A percentile compares a stretch with the other conserved stretches of the same genome.
phyloP scores from a whole-genome alignment of 1,140 invertebrate genomes.

The Sinella curviseta region DNA sequence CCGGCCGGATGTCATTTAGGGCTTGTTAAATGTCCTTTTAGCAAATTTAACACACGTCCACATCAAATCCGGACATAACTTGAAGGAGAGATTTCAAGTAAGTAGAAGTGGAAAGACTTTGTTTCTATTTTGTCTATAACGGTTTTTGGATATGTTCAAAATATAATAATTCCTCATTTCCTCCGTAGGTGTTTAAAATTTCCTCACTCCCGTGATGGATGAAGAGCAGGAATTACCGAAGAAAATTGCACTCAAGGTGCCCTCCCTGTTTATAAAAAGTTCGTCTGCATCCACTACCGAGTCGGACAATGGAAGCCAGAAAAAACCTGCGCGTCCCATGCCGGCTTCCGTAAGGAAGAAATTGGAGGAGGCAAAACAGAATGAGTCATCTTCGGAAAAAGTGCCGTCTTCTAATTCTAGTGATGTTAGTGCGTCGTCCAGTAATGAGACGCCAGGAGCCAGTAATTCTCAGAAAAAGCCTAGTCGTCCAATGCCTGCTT shows the following conservation, averaged over 20 bases:
- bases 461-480: not conserved
- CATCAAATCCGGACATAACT: too few relatives aligned
- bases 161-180: too few relatives aligned
- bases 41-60: too few relatives aligned
- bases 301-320: not conserved
- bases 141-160: too few relatives aligned
- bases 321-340: not conserved
- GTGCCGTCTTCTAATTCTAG: not conserved
- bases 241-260: constrained; percentile 9
- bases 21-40: too few relatives aligned
- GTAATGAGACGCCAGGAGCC: not conserved
- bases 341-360: not conserved
- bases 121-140: too few relatives aligned
- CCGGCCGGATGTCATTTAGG: too few relatives aligned
- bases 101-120: too few relatives aligned
- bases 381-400: not conserved
- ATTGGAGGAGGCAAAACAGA: not conserved
- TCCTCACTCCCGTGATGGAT: not conserved
- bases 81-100: too few relatives aligned
- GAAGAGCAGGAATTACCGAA: not conserved
- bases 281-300: not conserved
- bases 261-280: not conserved
- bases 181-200: too few relatives aligned
- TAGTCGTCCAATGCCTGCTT: not conserved
- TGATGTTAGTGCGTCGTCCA: too few relatives aligned